Conservation (phyloP, 2,888 invertebrate species). For the Amblyteles armatorius region DNA sequence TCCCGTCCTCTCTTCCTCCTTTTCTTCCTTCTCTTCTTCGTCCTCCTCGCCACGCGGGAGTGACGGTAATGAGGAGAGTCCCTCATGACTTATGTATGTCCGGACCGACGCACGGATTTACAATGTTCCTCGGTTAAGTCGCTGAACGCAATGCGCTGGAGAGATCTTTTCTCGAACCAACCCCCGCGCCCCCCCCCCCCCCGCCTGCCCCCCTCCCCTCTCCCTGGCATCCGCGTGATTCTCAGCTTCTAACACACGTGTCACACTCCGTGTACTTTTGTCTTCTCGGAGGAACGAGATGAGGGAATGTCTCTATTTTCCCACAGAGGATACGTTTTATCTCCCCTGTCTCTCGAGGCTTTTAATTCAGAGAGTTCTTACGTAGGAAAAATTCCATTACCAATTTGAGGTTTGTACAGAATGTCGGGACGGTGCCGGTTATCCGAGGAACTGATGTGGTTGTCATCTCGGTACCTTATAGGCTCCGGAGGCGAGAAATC, state of each 20-base stretch:
- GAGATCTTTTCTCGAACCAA: constrained; percentile 38
- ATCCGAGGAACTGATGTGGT: neutral
- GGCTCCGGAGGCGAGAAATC: neutral
- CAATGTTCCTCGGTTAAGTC: constrained; percentile 63
- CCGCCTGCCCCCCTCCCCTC: neutral
- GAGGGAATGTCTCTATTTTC: constrained; percentile 61
- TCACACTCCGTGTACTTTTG: constrained; percentile 38
- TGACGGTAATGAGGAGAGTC: constrained; percentile 68
- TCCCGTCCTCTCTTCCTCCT: constrained; percentile 14
- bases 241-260: constrained; percentile 42
- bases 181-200: neutral
- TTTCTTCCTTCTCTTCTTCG: constrained; percentile 24
- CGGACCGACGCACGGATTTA: constrained; percentile 63
- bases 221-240: constrained; percentile 43
- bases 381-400: constrained; percentile 28
- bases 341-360: neutral
- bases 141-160: constrained; percentile 28
- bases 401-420: constrained; percentile 29
- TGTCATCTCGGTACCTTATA: neutral
- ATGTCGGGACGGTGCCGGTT: neutral
- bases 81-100: constrained; percentile 69
- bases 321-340: constrained; percentile 32
- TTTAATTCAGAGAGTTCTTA: constrained; percentile 39
- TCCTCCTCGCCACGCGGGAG: constrained; percentile 66
- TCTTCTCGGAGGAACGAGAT: constrained; percentile 37